Evolutionary conservation across 2,888 invertebrate species (phyloP).

Genomic region (Acanthococcus lagerstroemiae): DNA sequence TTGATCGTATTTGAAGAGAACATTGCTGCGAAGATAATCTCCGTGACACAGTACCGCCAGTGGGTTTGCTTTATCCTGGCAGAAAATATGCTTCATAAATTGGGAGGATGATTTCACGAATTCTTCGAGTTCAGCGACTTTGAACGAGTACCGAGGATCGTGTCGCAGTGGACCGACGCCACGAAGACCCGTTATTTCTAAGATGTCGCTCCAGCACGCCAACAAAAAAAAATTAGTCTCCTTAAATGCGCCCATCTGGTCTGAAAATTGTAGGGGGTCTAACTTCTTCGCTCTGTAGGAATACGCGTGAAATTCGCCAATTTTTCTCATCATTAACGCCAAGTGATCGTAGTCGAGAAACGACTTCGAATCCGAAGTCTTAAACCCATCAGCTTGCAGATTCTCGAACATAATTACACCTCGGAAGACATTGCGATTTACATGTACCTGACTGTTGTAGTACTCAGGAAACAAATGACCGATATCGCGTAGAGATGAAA

Average conservation of each 20-base stretch:
- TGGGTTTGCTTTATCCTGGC: neutral
- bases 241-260: neutral
- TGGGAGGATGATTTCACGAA: neutral
- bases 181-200: too few relatives aligned
- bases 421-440: neutral
- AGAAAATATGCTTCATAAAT: neutral
- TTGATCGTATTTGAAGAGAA: neutral
- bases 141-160: neutral
- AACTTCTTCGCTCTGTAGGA: neutral
- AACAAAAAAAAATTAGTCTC: neutral
- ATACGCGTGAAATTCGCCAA: constrained; percentile 9
- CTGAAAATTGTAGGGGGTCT: neutral
- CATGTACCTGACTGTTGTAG: neutral
- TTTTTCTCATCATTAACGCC: neutral
- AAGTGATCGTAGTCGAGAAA: constrained; percentile 9
- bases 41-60: constrained; percentile 5
- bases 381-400: neutral
- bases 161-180: neutral
- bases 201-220: too few relatives aligned
- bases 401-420: constrained; percentile 1
- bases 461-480: constrained; percentile 6
- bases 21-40: neutral
- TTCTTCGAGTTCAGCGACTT: neutral
- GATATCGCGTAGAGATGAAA: neutral
- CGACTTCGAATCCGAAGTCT: neutral